phyloP scores from a whole-genome alignment of 2,113 vertebrate species.

The Nycticorax nycticorax region DNA sequence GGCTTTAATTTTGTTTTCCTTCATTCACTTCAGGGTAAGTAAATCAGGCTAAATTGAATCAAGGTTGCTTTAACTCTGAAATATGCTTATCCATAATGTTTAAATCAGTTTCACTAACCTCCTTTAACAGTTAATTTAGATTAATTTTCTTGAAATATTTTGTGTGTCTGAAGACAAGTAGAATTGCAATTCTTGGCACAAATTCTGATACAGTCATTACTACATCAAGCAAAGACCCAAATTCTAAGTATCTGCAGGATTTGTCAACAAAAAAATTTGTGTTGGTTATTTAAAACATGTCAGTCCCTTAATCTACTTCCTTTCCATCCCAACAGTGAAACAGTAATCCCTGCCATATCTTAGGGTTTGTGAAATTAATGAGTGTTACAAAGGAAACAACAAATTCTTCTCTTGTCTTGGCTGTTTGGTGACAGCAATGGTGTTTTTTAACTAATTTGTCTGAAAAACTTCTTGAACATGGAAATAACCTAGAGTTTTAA shows the following conservation, averaged over 20 bases:
- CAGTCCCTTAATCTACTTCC: background rate
- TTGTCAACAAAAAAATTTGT: background rate
- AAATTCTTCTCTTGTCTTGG: background rate
- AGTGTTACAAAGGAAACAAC: background rate
- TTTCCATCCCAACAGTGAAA: background rate
- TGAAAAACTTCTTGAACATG: background rate
- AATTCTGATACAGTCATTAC: background rate
- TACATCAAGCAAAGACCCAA: background rate
- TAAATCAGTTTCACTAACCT: conserved; percentile 30
- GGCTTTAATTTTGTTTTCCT: conserved; percentile 32
- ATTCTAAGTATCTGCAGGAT: background rate
- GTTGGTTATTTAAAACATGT: background rate
- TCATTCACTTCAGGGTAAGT: background rate
- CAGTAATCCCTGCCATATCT: background rate
- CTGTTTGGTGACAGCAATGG: background rate
- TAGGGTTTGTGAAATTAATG: background rate
- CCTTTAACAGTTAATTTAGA: background rate
- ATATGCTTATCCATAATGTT: background rate
- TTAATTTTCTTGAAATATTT: background rate
- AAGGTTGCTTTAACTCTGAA: conserved; percentile 15
- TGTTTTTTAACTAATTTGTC: background rate
- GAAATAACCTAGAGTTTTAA: background rate
- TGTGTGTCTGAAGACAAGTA: background rate
- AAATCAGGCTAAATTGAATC: conserved; percentile 23
- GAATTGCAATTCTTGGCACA: background rate